A percentile compares a stretch with the other conserved stretches of the same genome.
These are phyloP conservation scores for Sigmodon hispidus DNA, from an alignment of 2,113 vertebrate genomes.

Conservation along the genomic window DNA sequence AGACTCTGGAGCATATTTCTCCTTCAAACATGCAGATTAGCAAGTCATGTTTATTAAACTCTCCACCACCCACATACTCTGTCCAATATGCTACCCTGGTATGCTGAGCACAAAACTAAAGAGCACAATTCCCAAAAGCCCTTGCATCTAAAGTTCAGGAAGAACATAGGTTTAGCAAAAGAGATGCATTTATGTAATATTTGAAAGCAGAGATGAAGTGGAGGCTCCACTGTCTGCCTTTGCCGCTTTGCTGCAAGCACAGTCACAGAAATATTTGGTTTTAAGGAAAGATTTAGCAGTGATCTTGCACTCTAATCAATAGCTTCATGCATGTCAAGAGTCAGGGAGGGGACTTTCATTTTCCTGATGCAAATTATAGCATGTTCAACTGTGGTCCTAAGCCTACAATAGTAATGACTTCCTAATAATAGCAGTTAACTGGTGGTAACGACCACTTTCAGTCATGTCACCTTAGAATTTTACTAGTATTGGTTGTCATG, in stretches of 20 bases:
- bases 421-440: neutral
- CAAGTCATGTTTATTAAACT: neutral
- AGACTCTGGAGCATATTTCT: too few relatives aligned
- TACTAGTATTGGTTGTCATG: neutral
- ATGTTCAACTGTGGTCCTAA: neutral
- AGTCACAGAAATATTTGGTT: neutral
- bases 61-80: rapidly evolving
- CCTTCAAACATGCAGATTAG: neutral
- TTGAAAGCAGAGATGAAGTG: neutral
- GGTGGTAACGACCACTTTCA: neutral
- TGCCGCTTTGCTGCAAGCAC: neutral
- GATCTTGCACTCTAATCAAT: neutral
- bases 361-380: neutral
- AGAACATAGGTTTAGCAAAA: neutral
- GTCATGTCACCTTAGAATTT: neutral
- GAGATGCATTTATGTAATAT: neutral
- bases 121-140: neutral
- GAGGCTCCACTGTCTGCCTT: neutral
- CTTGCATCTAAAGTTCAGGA: neutral
- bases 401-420: neutral
- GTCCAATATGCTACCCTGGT: neutral
- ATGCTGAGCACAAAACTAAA: neutral
- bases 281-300: neutral
- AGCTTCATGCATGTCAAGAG: neutral
- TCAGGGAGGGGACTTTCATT: neutral